Conservation (phyloP, 2,113 vertebrate species). For the Osmerus mordax region DNA sequence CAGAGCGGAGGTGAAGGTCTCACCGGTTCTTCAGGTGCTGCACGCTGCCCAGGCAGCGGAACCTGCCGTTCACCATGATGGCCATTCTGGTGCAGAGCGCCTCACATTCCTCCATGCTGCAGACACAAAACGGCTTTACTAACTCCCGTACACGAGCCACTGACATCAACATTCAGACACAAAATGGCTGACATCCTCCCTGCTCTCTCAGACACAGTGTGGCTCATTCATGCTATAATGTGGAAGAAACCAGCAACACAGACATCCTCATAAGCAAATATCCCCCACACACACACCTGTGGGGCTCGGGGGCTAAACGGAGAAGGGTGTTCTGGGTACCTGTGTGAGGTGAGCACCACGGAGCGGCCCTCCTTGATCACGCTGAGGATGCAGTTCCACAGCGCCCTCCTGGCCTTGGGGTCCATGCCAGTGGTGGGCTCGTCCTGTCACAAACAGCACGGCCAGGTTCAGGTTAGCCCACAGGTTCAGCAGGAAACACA, state of each 20-base stretch:
- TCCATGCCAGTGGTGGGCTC: constrained; percentile 99
- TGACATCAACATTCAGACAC: background rate
- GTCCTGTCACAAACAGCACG: constrained; percentile 75
- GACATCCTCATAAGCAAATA: too few relatives aligned
- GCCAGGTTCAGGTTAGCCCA: constrained; percentile 42
- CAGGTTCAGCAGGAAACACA: constrained; percentile 48
- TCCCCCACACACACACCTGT: background rate
- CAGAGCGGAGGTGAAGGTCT: background rate
- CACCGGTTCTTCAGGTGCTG: constrained; percentile 98
- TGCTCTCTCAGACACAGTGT: too few relatives aligned
- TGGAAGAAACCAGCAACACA: too few relatives aligned
- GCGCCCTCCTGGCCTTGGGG: constrained; percentile 89
- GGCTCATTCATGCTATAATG: too few relatives aligned
- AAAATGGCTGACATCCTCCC: too few relatives aligned
- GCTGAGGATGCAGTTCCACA: constrained; percentile 93
- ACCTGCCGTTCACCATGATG: constrained; percentile 97
- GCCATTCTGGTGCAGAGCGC: constrained; percentile 97
- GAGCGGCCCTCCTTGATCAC: constrained; percentile 93
- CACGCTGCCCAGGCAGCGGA: constrained; percentile 94
- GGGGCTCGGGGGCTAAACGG: too few relatives aligned
- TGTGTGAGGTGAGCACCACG: constrained; percentile 95
- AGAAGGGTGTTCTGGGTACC: constrained; percentile 59
- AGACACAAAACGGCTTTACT: constrained; percentile 26
- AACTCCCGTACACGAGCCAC: too few relatives aligned
- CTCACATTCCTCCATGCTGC: constrained; percentile 98